Base-by-base conservation (phyloP, 2,797 vertebrate species). In the Streptopelia turtur region DNA sequence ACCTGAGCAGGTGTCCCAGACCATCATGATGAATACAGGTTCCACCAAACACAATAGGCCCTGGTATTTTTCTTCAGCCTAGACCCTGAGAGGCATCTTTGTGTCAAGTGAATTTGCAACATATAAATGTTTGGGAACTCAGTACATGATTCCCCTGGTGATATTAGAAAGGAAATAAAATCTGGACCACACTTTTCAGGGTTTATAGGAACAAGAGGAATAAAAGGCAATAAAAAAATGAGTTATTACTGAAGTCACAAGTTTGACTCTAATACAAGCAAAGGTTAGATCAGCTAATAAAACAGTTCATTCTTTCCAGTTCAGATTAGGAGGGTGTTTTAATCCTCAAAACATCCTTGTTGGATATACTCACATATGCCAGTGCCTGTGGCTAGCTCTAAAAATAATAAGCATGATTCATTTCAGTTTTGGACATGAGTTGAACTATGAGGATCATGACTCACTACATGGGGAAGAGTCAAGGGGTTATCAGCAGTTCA, bases 161-260 rank as follows among this genome's bases (percentile, higher is more conserved):
- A 72, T 92, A 75, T 4, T 4, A 92, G 74, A 91, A 83, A 16
- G 16, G 63, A 71, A 90, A 79, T 88, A 90, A 91, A 91, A 82
- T 25, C 70, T 50, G 66, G 35, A 78, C 49, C n/a, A 52, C 21
- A 13, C 5, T 87, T 93, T 59, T 59, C 80, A 90, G 43, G 43
- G 35, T 92, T 95, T 88, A 93, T 63, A 87, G 66, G 39, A 94
- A 63, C 86, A 83, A 82, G 25, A 70, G 47, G 33, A 90, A 87
- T 56, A 89, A 92, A 92, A 92, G 66, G 64, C 39, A 91, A 66
- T 96, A 91, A 93, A 94, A 94, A 74, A 8, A 20, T 65, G 75
- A 85, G 21, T 94, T 96, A 91, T 84, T 77, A 45, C 83, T 30
- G 39, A 53, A 94, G 64, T 35, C 82, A 88, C 76, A 81, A 41